A percentile compares a stretch with the other conserved stretches of the same genome.
Conservation (phyloP, 2,113 vertebrate genomes). For the Tyto alba region DNA sequence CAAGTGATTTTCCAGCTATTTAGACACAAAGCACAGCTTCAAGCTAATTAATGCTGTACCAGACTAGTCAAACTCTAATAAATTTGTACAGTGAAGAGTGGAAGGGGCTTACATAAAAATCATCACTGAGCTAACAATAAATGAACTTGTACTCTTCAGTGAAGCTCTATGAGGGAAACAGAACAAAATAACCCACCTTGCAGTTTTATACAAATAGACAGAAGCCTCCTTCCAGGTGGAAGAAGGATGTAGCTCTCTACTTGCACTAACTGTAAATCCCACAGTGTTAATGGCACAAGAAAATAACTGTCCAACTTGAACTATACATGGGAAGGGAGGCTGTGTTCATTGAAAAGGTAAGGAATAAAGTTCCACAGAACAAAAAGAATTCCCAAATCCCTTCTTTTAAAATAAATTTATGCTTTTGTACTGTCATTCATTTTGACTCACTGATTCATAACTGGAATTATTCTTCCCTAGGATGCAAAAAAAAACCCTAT, state of each 20-base stretch:
- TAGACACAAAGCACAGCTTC: slow-evolving; percentile 64
- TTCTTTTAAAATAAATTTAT: not conserved
- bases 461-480: not conserved
- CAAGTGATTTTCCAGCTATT: slow-evolving; percentile 69
- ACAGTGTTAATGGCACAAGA: not conserved
- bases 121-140: not conserved
- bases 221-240: not conserved
- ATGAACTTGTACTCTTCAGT: not conserved
- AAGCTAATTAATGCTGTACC: slow-evolving; percentile 42
- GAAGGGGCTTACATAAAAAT: not conserved
- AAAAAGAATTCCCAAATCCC: not conserved
- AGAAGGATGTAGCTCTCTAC: not conserved
- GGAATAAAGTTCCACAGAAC: not conserved
- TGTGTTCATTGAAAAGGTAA: not conserved
- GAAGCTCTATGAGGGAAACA: not conserved
- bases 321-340: not conserved
- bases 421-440: not conserved
- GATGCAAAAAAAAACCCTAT: not conserved
- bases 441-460: not conserved
- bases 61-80: slow-evolving; percentile 37
- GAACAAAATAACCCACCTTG: not conserved
- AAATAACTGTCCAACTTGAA: not conserved
- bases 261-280: not conserved
- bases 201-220: not conserved
- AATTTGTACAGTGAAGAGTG: slow-evolving; percentile 13